Evolutionary conservation across 2,888 invertebrate genomes (phyloP), one percentile per base, ranked within the genome.

Genomic region (Napeogenes sylphis): DNA sequence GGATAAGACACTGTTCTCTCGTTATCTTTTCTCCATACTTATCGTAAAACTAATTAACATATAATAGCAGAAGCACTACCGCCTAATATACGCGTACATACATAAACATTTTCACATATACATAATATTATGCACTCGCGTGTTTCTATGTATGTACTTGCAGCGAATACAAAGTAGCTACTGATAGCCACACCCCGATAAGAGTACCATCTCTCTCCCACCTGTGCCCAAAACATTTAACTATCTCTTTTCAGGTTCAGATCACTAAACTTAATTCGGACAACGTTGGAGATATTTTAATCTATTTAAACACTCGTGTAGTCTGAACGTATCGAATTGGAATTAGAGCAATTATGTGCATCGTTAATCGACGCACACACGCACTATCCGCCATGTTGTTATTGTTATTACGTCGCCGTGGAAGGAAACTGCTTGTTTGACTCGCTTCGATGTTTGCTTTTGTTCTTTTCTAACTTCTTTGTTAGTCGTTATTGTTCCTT

Each of bases 151-250:
- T 80, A 78, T 68, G 65, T 70, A 67, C 75, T 76, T 72, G 76
- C 78, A 79, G 73, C 78, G 84, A 82, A 85, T 85, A 84, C 80
- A 82, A 81, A 87, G 81, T 82, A 81, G 74, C 71, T 73, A 70
- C 80, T 82, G 81, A 82, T 83, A 85, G 81, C 85, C 88, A 85
- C 89, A 88, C 87, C 88, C 87, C 76, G 81, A 81, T 80, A 79
- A 78, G 71, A 70, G 64, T 69, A 73, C 78, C 73, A 70, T 84
- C 84, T 83, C 84, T 77, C 71, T 84, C 78, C 67, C 76, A 78
- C 82, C 71, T 80, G 71, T 69, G 71, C 64, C 63, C 61, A 70
- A 72, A 68, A 68, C 65, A 47, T 69, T 69, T 71, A 63, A 68
- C 71, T 62, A 69, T 77, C 76, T 75, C 73, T 70, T 68, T 74